These are phyloP conservation scores for Cichlasoma orientale DNA, from an alignment of 2,797 vertebrate species.

Conservation along the genomic window DNA sequence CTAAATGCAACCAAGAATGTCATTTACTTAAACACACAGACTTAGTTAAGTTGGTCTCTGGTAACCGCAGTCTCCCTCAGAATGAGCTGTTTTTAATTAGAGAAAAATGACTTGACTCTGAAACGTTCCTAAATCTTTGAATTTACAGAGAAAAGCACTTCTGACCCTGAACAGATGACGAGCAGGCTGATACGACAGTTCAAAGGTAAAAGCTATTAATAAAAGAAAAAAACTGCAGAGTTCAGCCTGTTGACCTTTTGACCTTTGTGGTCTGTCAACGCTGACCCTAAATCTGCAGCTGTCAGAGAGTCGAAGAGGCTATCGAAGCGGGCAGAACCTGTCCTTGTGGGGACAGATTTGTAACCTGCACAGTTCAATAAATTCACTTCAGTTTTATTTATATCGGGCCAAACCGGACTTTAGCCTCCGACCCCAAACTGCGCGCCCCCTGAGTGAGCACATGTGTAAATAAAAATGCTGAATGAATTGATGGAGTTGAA, in stretches of 20 bases:
- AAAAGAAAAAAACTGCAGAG: not conserved
- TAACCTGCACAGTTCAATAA: not conserved
- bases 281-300: not conserved
- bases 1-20: not conserved
- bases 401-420: not conserved
- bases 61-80: not conserved
- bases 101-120: not conserved
- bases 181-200: not conserved
- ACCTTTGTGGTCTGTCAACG: not conserved
- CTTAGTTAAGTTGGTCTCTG: not conserved
- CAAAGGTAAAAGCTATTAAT: not conserved
- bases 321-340: not conserved
- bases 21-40: accelerated
- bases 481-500: not conserved
- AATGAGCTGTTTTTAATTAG: not conserved
- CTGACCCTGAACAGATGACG: not conserved
- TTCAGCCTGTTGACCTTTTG: not conserved
- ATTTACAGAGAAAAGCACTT: not conserved
- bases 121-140: too few species aligned
- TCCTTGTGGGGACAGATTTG: not conserved
- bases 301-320: not conserved
- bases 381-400: not conserved
- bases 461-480: not conserved
- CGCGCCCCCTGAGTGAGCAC: not conserved
- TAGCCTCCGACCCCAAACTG: not conserved